Conservation (phyloP, 1,140 invertebrate genomes). For the Panulirus ornatus region DNA sequence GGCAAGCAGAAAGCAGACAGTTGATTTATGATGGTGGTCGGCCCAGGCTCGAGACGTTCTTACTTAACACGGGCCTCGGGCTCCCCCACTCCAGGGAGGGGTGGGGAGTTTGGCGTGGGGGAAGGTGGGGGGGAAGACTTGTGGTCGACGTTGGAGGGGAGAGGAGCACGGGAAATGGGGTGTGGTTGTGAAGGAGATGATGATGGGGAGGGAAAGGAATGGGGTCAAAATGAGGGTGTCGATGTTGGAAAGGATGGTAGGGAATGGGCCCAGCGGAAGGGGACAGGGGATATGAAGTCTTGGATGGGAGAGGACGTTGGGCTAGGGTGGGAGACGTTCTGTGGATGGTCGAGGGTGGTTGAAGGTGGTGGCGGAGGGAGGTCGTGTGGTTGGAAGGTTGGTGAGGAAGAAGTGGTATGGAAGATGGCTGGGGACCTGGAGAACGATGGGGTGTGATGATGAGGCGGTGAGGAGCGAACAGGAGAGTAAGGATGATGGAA, state of each 20-base stretch:
- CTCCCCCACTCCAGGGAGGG: conserved; percentile 11
- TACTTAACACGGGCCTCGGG: conserved; percentile 53
- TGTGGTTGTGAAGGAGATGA: background rate
- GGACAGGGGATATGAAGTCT: background rate
- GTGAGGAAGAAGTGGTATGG: too few relatives aligned
- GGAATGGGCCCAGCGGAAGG: background rate
- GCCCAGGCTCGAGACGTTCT: conserved; percentile 43
- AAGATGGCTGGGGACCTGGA: too few relatives aligned
- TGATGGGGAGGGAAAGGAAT: background rate
- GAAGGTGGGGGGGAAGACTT: background rate
- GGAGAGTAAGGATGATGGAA: too few relatives aligned
- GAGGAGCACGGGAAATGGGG: background rate
- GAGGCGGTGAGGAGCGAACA: too few relatives aligned
- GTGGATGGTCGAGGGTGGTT: too few relatives aligned
- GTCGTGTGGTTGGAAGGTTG: too few relatives aligned
- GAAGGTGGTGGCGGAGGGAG: too few relatives aligned
- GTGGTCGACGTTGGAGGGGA: background rate
- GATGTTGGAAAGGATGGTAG: too few relatives aligned
- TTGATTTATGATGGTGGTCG: conserved; percentile 63
- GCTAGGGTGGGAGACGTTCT: background rate
- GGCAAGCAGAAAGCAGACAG: conserved; percentile 65
- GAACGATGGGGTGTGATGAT: too few relatives aligned
- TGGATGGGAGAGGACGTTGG: background rate
- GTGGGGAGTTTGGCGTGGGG: background rate
- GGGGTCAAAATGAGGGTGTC: background rate